Evolutionary conservation across 2,888 invertebrate genomes (phyloP).

Genomic region (Syrista parreyssii): DNA sequence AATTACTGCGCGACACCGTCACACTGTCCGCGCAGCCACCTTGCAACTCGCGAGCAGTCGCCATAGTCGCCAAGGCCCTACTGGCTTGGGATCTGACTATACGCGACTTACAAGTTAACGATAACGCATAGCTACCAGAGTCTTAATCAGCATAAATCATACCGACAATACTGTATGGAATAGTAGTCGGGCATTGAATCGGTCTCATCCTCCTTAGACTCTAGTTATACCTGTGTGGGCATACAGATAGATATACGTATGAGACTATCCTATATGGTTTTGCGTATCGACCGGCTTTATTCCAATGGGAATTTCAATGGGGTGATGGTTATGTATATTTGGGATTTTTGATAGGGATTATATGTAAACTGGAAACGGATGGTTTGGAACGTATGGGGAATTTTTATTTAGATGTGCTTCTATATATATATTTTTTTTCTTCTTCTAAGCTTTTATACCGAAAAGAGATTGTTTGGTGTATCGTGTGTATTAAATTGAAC

Average conservation of each 20-base stretch:
- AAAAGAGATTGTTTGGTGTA: background rate
- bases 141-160: slow-evolving; percentile 66
- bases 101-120: slow-evolving; percentile 59
- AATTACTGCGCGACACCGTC: slow-evolving; percentile 48
- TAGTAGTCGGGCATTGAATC: background rate
- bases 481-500: background rate
- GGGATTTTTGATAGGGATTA: background rate
- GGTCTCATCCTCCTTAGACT: background rate
- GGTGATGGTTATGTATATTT: background rate
- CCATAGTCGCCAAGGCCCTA: background rate
- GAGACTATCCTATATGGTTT: background rate
- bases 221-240: background rate
- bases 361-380: background rate
- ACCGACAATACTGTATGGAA: slow-evolving; percentile 47
- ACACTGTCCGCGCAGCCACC: slow-evolving; percentile 39
- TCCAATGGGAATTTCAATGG: background rate
- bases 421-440: background rate
- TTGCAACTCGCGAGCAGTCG: slow-evolving; percentile 35
- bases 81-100: background rate
- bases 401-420: background rate
- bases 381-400: background rate
- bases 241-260: background rate
- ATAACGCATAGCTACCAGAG: slow-evolving; percentile 60
- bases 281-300: background rate
- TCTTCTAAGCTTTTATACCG: background rate